These are phyloP conservation scores for Itoplectis maculator DNA, from an alignment of 2,888 invertebrate genomes.

Conservation along the genomic window DNA sequence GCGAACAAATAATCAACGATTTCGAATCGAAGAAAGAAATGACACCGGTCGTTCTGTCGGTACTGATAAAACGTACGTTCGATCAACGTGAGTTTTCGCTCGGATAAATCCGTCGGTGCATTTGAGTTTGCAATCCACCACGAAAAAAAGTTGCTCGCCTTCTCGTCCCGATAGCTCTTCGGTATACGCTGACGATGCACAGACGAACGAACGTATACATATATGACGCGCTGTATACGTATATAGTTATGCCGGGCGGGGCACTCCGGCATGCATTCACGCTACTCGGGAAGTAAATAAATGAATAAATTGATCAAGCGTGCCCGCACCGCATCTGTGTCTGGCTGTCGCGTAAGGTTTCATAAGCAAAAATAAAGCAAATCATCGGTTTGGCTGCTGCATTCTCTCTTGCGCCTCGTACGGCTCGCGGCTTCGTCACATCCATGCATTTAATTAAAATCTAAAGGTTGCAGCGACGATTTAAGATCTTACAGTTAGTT, in stretches of 20 bases:
- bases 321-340: conserved; percentile 58
- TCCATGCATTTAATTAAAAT: conserved; percentile 41
- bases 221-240: conserved; percentile 23
- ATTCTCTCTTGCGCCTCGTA: conserved; percentile 41
- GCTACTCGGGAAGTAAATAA: conserved; percentile 71
- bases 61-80: conserved; percentile 53
- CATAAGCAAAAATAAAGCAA: conserved; percentile 41
- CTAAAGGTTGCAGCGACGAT: conserved; percentile 30
- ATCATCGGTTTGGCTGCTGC: conserved; percentile 29
- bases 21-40: background rate
- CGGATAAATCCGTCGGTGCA: conserved; percentile 62
- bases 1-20: background rate
- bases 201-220: background rate
- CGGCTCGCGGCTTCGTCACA: background rate
- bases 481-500: conserved; percentile 14
- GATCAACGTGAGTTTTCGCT: conserved; percentile 64
- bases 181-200: conserved; percentile 27
- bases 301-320: conserved; percentile 73
- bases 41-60: conserved; percentile 33
- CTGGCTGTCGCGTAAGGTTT: conserved; percentile 53
- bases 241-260: conserved; percentile 18
- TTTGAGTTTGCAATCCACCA: conserved; percentile 44
- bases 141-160: conserved; percentile 72
- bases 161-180: conserved; percentile 17
- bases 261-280: conserved; percentile 30